Evolutionary conservation across 2,888 invertebrate species (phyloP).

Genomic region (Ochropacha duplaris): DNA sequence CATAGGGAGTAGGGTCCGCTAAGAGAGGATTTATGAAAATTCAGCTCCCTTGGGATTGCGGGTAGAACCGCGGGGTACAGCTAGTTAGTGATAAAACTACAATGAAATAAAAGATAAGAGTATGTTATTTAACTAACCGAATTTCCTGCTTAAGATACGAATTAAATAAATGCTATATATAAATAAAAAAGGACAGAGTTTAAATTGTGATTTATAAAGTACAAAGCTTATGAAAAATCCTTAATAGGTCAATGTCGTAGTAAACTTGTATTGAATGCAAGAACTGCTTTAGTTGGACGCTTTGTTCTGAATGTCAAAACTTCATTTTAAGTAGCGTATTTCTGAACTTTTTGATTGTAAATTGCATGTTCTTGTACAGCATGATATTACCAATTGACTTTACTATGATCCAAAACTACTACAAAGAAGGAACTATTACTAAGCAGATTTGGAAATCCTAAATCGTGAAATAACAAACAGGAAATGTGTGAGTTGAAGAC

Average conservation of each 20-base stretch:
- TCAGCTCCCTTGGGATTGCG: too few species aligned
- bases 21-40: too few species aligned
- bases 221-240: neutral
- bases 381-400: neutral
- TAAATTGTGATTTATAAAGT: neutral
- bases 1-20: too few species aligned
- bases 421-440: neutral
- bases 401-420: neutral
- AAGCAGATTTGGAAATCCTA: neutral
- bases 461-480: neutral
- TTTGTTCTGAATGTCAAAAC: slow-evolving; percentile 1
- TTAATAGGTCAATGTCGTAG: neutral
- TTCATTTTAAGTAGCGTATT: neutral
- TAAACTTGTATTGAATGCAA: neutral
- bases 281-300: neutral
- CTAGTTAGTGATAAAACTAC: neutral
- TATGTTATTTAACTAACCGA: neutral
- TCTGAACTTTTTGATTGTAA: neutral
- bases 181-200: neutral
- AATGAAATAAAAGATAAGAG: neutral
- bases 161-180: neutral
- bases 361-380: neutral
- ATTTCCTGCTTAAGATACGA: neutral
- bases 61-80: too few species aligned
- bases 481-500: neutral